A percentile compares a stretch with the other conserved stretches of the same genome.
These are phyloP conservation scores for Lacerta viridis DNA, from an alignment of 2,797 vertebrate species.

Conservation along the genomic window DNA sequence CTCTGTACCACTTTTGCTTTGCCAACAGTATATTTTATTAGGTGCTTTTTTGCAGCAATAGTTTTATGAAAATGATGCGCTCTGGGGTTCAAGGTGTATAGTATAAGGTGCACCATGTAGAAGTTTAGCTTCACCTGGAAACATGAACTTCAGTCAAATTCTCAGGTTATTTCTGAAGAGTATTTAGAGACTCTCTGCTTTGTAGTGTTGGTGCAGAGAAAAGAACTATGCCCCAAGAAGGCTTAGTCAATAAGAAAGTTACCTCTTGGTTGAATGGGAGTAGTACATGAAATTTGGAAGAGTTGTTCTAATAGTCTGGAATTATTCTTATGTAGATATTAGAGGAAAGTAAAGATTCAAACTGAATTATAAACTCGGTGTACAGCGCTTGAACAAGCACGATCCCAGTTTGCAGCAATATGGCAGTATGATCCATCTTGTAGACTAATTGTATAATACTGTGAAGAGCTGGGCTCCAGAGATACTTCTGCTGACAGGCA, in stretches of 20 bases:
- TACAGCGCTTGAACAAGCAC: neutral
- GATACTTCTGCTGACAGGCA: no score
- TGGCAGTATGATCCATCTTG: neutral
- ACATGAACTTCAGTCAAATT: no score
- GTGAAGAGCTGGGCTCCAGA: no score
- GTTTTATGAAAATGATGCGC: neutral
- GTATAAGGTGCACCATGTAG: no score
- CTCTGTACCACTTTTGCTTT: neutral
- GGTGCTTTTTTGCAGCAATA: neutral
- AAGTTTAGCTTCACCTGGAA: no score
- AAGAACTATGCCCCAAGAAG: neutral
- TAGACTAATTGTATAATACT: neutral
- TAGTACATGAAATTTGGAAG: no score
- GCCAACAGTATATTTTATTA: neutral
- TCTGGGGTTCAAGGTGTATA: neutral
- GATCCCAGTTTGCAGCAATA: neutral
- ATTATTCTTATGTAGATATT: neutral
- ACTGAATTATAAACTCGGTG: neutral
- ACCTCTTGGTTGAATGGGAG: no score
- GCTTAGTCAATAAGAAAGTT: neutral
- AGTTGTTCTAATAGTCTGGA: neutral
- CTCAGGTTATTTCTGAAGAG: neutral
- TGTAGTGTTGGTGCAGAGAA: neutral
- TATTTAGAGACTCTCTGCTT: neutral
- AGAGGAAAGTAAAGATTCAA: neutral